A percentile compares a stretch with the other conserved stretches of the same genome.
Evolutionary conservation across 2,888 invertebrate genomes (phyloP).

Genomic region (Apantesis nais): DNA sequence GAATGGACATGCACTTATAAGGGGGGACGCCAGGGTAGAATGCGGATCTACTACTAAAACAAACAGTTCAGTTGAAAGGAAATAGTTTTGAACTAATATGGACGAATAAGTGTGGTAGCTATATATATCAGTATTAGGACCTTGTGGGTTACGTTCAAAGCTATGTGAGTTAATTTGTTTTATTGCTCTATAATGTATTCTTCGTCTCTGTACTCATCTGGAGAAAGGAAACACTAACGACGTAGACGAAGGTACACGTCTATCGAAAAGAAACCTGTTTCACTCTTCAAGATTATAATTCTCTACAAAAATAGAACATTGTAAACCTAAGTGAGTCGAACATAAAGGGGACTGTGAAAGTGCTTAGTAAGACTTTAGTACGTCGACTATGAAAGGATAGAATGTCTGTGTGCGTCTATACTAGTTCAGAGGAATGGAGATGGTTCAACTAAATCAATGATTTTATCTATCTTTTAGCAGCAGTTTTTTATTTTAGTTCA

Average conservation of each 20-base stretch:
- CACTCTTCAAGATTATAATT: not conserved
- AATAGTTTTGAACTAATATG: constrained; percentile 11
- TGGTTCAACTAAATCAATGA: not conserved
- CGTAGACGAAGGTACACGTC: not conserved
- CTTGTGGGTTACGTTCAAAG: not conserved
- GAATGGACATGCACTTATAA: not conserved
- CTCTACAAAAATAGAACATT: not conserved
- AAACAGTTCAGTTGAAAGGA: constrained; percentile 1
- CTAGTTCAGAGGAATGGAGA: not conserved
- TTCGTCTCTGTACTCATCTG: not conserved
- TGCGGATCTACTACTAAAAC: constrained; percentile 19
- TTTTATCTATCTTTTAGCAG: not conserved
- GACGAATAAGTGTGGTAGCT: constrained; percentile 2
- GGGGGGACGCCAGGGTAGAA: constrained; percentile 1
- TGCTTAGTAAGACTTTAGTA: not conserved
- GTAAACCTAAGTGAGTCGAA: not conserved
- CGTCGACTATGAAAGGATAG: not conserved
- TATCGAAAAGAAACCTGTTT: not conserved
- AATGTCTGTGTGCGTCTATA: not conserved
- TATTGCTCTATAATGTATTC: not conserved
- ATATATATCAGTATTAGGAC: not conserved
- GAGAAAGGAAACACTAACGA: no score
- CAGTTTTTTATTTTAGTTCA: not conserved
- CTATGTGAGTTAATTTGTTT: not conserved
- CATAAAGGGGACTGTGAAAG: not conserved